phyloP scores from a whole-genome alignment of 2,888 invertebrate genomes.

The Galerucella nymphaeae region DNA sequence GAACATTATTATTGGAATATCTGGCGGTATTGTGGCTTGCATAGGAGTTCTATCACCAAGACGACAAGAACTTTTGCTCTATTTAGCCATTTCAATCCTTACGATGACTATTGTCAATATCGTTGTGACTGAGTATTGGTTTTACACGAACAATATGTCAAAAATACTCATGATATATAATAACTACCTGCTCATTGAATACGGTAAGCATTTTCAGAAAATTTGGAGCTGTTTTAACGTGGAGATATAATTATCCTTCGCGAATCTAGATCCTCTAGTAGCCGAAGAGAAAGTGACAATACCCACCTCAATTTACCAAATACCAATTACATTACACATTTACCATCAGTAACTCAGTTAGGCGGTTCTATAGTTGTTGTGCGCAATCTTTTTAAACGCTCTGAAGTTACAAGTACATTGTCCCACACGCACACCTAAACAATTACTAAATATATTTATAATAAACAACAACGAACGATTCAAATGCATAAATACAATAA shows the following conservation, averaged over 20 bases:
- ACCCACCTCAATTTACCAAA: too few relatives aligned
- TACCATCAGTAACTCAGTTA: not conserved
- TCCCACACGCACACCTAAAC: not conserved
- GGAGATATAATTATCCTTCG: too few relatives aligned
- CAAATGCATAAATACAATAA: slow-evolving; percentile 1
- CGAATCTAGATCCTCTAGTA: too few relatives aligned
- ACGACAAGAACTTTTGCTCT: slow-evolving; percentile 66
- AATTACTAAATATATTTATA: not conserved
- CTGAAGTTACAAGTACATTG: not conserved
- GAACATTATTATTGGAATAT: slow-evolving; percentile 67
- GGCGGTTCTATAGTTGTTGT: too few relatives aligned
- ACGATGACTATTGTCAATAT: slow-evolving; percentile 69
- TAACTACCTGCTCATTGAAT: slow-evolving; percentile 62
- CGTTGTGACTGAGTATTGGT: slow-evolving; percentile 65
- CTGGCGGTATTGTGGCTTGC: slow-evolving; percentile 65
- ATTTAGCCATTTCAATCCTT: slow-evolving; percentile 68
- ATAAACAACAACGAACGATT: not conserved
- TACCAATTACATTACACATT: too few relatives aligned
- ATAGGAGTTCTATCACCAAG: slow-evolving; percentile 63
- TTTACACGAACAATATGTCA: slow-evolving; percentile 61
- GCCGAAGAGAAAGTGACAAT: too few relatives aligned
- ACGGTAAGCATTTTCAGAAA: slow-evolving; percentile 56
- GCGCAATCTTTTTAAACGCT: not conserved
- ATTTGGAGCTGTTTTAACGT: too few relatives aligned
- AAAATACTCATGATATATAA: slow-evolving; percentile 57